Percentiles rank a stretch among this genome's conserved stretches.
Evolutionary conservation across 2,113 vertebrate genomes (phyloP).

Genomic region (Amblyornis subalaris): DNA sequence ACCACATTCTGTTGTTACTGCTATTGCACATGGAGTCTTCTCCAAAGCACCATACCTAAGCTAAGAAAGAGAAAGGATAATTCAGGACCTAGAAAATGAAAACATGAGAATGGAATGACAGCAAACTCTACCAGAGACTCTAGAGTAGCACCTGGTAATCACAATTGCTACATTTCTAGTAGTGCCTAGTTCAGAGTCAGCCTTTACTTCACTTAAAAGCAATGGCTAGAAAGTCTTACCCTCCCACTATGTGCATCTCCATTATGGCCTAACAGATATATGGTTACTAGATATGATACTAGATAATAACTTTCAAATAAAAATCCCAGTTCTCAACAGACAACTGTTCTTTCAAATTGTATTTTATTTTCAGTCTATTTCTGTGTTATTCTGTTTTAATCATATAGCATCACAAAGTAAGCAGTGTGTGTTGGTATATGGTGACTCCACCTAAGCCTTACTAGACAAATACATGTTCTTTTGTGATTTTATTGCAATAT

Average conservation of each 20-base stretch:
- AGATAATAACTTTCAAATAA: neutral
- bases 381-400: neutral
- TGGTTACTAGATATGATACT: fast-evolving
- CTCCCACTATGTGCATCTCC: neutral
- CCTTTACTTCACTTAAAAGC: neutral
- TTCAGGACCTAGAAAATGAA: neutral
- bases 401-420: neutral
- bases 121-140: neutral
- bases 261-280: neutral
- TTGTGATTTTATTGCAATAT: neutral
- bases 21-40: neutral
- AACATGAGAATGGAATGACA: neutral
- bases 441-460: neutral
- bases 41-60: neutral
- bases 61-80: neutral
- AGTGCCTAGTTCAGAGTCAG: neutral
- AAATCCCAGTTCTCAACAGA: neutral
- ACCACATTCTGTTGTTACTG: neutral
- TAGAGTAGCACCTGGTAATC: neutral
- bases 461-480: neutral
- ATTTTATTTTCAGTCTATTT: neutral
- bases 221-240: neutral
- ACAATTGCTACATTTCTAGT: neutral
- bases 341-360: neutral
- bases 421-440: neutral